These are phyloP conservation scores for Drosophila watanabei DNA, from an alignment of 1,140 invertebrate species.

Conservation along the genomic window DNA sequence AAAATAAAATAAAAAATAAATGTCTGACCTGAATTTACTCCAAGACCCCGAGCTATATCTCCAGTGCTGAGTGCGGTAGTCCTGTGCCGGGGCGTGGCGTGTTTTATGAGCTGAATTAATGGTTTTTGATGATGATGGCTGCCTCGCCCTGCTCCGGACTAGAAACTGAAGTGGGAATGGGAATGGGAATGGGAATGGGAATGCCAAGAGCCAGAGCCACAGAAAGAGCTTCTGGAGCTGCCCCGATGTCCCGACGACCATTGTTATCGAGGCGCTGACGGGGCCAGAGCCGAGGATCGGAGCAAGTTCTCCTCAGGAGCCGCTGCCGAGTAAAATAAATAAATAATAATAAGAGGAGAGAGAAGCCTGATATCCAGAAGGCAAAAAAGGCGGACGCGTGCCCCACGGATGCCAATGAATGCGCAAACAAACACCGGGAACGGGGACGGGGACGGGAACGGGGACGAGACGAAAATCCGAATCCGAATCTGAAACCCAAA, in stretches of 20 bases:
- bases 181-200: conserved; percentile 7
- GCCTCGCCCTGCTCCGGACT: conserved; percentile 26
- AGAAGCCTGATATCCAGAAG: conserved; percentile 18
- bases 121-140: conserved; percentile 69
- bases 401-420: conserved; percentile 59
- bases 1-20: no score
- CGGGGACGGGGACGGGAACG: no score
- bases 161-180: conserved; percentile 4
- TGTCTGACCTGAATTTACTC: not conserved
- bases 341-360: not conserved
- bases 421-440: conserved; percentile 25
- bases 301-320: conserved; percentile 6
- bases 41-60: not conserved
- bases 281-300: conserved; percentile 34
- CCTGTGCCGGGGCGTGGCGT: conserved; percentile 52
- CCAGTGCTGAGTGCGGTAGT: conserved; percentile 16
- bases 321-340: not conserved
- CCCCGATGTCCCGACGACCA: conserved; percentile 12
- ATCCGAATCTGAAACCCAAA: no score
- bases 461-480: not conserved
- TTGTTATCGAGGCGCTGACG: conserved; percentile 31
- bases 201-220: not conserved
- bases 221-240: not conserved
- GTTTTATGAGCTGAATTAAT: conserved; percentile 77
- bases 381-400: conserved; percentile 53